Conservation (phyloP, 2,113 vertebrate genomes). For the Perognathus longimembris region DNA sequence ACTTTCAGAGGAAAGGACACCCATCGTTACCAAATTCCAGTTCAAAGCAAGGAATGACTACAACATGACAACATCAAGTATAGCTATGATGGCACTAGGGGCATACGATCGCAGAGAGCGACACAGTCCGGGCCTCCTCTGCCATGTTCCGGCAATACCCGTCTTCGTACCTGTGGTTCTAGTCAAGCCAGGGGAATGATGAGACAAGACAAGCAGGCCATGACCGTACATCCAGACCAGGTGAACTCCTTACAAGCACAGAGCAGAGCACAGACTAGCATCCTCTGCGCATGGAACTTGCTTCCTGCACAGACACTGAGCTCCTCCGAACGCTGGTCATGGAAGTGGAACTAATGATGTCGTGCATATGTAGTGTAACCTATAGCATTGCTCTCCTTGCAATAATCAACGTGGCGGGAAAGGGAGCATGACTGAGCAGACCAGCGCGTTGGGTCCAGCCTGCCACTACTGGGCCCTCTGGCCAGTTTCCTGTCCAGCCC, state of each 20-base stretch:
- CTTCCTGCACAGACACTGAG: background rate
- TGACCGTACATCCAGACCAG: background rate
- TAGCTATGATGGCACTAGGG: background rate
- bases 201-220: background rate
- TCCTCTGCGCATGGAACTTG: background rate
- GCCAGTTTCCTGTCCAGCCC: background rate
- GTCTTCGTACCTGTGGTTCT: background rate
- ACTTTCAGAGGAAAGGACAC: background rate
- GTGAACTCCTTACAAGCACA: background rate
- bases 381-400: background rate
- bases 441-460: background rate
- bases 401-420: no score
- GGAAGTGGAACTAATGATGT: background rate
- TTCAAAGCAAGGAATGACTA: background rate
- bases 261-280: background rate
- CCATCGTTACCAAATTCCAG: background rate
- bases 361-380: background rate
- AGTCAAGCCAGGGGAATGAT: background rate
- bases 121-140: no score
- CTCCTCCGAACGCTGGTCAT: background rate
- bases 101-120: background rate
- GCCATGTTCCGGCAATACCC: background rate
- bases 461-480: background rate
- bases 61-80: background rate
- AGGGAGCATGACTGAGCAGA: background rate